Evolutionary conservation across 1,140 invertebrate species (phyloP), one percentile per base, ranked within the genome.

Genomic region (Potamilus streckersoni): DNA sequence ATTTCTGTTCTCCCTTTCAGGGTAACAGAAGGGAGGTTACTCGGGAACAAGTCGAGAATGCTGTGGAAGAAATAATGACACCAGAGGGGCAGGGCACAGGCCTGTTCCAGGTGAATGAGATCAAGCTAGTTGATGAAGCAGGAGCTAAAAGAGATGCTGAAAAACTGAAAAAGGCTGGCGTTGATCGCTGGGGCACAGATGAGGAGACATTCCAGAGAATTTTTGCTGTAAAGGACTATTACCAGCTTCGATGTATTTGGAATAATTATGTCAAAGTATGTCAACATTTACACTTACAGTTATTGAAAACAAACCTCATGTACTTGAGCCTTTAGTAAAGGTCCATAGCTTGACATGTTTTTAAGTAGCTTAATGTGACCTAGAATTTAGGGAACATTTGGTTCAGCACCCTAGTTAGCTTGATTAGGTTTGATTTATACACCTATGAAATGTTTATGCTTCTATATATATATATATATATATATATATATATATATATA

Each of bases 141-240:
- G 79, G 79, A 67, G 85, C 84, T 2, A 81, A 83, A 63, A 55
- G 79, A 31, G 83, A 86, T 71, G 87, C 87, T 19, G 64, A 84
- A 62, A 75, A 79, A 55, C 75, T 88, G 27, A 84, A 74, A 49
- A 82, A 89, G 69, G 86, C 91, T 61, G 86, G 91, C 31, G 91
- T 91, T 63, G 86, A 89, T 49, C 85, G 85, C 69, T 89, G 90
- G 80, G 91, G 91, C n/a, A 92, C 91, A 13, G 91, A 92, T 80
- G 91, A 92, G 67, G 85, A 85, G 67, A 84, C 80, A 12, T 89
- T 89, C 62, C 84, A 82, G 74, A 55, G 81, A 6, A 87, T 89
- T 57, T 87, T 89, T 60, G 79, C 85, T 15, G 76, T 71, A 17
- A 73, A 83, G 56, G 79, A 86, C 73, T 86, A 86, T 78, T 87